These are phyloP conservation scores for Dipus sagitta DNA, from an alignment of 2,797 vertebrate genomes.

Conservation along the genomic window DNA sequence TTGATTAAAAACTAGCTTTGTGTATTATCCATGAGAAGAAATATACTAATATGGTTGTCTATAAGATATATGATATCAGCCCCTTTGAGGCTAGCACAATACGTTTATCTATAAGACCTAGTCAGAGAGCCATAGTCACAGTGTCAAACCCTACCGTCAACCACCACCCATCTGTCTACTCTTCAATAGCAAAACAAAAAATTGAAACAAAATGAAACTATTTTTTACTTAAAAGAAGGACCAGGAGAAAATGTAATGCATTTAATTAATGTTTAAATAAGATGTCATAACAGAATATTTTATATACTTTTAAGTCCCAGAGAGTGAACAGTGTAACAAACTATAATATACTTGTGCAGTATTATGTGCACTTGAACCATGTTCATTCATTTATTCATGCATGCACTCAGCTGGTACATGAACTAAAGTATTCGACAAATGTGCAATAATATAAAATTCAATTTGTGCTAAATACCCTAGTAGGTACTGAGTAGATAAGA, in stretches of 20 bases:
- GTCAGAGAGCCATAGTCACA: constrained; percentile 12
- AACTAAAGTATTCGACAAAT: not conserved
- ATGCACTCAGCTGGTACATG: not conserved
- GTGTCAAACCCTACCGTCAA: not conserved
- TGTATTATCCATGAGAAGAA: not conserved
- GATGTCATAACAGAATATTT: not conserved
- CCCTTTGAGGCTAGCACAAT: not conserved
- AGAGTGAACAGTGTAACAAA: not conserved
- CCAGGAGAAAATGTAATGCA: not conserved
- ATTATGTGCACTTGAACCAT: not conserved
- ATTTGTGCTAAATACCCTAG: not conserved
- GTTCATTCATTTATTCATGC: not conserved
- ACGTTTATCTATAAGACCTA: constrained; percentile 3
- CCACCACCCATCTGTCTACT: not conserved
- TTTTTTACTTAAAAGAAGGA: not conserved
- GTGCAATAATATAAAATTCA: not conserved
- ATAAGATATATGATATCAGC: not conserved
- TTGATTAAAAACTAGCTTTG: not conserved
- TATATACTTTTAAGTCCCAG: not conserved
- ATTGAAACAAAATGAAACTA: not conserved
- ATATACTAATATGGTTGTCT: not conserved
- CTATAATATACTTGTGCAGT: not conserved
- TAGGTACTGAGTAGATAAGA: not conserved
- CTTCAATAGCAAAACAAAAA: constrained; percentile 18
- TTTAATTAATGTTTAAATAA: constrained; percentile 7